phyloP scores from a whole-genome alignment of 2,888 invertebrate genomes.

The Silvanus unidentatus region DNA sequence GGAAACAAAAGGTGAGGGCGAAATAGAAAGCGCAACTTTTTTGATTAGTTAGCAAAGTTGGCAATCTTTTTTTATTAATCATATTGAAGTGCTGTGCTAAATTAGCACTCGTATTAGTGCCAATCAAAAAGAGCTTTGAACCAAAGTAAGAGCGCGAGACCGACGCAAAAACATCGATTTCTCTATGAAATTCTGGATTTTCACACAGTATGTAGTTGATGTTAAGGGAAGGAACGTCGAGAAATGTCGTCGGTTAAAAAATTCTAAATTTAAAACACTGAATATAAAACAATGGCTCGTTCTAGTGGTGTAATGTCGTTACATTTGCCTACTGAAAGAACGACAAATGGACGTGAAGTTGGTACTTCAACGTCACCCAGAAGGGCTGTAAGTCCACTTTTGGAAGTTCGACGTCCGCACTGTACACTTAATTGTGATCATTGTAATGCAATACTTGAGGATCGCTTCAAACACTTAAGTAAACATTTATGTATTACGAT shows the following conservation, averaged over 20 bases:
- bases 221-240: background rate
- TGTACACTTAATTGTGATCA: slow-evolving; percentile 69
- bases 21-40: no score
- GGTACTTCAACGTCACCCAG: slow-evolving; percentile 55
- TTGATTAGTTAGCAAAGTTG: no score
- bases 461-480: slow-evolving; percentile 54
- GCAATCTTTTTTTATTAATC: no score
- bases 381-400: slow-evolving; percentile 62
- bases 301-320: slow-evolving; percentile 48
- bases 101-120: no score
- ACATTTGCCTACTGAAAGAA: slow-evolving; percentile 50
- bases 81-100: no score
- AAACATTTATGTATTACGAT: background rate
- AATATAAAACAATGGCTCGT: background rate
- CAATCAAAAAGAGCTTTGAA: slow-evolving; percentile 13
- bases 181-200: slow-evolving; percentile 13
- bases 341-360: slow-evolving; percentile 42
- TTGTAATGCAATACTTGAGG: slow-evolving; percentile 63
- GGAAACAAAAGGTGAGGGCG: slow-evolving; percentile 59
- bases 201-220: slow-evolving; percentile 10
- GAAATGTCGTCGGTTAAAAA: background rate
- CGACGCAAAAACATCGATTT: slow-evolving; percentile 40
- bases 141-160: slow-evolving; percentile 18
- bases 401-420: slow-evolving; percentile 64
- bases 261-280: background rate